Conservation (phyloP, 53 echinoderm and acorn worm species). For the Echinarachnius parma region DNA sequence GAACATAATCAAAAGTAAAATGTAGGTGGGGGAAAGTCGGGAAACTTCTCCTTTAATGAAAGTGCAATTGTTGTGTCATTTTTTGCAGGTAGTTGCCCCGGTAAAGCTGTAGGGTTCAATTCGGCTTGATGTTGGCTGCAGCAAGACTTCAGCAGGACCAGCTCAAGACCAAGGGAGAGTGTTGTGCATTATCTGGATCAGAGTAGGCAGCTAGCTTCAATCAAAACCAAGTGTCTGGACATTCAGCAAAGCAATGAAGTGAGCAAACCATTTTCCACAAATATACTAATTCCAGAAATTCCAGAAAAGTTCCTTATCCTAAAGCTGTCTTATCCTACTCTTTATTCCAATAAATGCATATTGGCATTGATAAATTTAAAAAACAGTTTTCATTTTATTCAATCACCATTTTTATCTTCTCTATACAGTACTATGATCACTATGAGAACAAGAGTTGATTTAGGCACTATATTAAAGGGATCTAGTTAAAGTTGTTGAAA, state of each 20-base stretch:
- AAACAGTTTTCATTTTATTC: too few species aligned
- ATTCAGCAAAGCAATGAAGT: slow-evolving; percentile 33
- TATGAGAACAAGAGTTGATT: too few species aligned
- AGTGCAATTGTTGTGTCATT: too few species aligned
- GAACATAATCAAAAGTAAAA: too few species aligned
- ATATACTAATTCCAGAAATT: neutral
- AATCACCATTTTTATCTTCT: too few species aligned
- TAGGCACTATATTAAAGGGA: too few species aligned
- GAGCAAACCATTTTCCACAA: neutral
- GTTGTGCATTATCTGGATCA: slow-evolving; percentile 9
- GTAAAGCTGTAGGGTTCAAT: neutral
- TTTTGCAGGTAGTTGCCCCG: slow-evolving; percentile 2
- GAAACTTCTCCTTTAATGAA: too few species aligned
- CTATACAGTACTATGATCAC: too few species aligned
- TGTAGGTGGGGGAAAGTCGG: too few species aligned
- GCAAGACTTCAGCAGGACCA: slow-evolving; percentile 20
- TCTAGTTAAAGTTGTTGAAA: too few species aligned
- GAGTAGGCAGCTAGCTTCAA: slow-evolving; percentile 21
- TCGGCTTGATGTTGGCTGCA: slow-evolving; percentile 36
- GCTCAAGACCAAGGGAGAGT: slow-evolving; percentile 28
- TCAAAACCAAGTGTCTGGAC: slow-evolving; percentile 16
- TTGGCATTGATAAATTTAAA: too few species aligned
- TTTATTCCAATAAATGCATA: neutral
- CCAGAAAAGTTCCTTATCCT: neutral
- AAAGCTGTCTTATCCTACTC: neutral